Conservation (phyloP, 2,888 invertebrate genomes). For the Stenichneumon culpator region DNA sequence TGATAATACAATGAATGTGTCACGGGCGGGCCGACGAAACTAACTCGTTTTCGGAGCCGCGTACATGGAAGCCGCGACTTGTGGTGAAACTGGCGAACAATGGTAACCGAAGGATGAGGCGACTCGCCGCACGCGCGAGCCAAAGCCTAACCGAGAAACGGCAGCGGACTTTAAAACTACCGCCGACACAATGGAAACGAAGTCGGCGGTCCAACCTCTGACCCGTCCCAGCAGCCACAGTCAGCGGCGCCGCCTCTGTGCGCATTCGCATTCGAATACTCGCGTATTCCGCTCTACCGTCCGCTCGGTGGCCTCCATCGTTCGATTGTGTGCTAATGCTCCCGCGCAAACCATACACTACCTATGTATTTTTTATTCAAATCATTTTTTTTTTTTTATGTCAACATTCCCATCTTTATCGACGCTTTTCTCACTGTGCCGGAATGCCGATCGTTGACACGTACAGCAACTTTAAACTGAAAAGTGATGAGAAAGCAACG, state of each 20-base stretch:
- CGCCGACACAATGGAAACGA: constrained; percentile 84
- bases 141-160: constrained; percentile 63
- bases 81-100: constrained; percentile 77
- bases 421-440: neutral
- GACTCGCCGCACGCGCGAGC: constrained; percentile 58
- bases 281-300: constrained; percentile 65
- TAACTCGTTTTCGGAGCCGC: constrained; percentile 69
- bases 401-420: neutral
- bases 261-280: constrained; percentile 79
- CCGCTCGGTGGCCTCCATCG: constrained; percentile 72
- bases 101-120: constrained; percentile 72
- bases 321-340: constrained; percentile 85
- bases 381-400: constrained; percentile 7
- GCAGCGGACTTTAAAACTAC: constrained; percentile 78
- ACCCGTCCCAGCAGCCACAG: constrained; percentile 74
- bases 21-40: constrained; percentile 38
- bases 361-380: constrained; percentile 47
- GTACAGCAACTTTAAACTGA: no score
- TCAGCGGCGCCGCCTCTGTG: constrained; percentile 57
- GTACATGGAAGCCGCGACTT: constrained; percentile 81
- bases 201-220: constrained; percentile 84
- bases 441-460: no score
- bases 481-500: neutral
- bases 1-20: constrained; percentile 46
- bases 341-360: constrained; percentile 65